Evolutionary conservation across 2,797 vertebrate genomes (phyloP).

Genomic region (Leontopithecus rosalia): DNA sequence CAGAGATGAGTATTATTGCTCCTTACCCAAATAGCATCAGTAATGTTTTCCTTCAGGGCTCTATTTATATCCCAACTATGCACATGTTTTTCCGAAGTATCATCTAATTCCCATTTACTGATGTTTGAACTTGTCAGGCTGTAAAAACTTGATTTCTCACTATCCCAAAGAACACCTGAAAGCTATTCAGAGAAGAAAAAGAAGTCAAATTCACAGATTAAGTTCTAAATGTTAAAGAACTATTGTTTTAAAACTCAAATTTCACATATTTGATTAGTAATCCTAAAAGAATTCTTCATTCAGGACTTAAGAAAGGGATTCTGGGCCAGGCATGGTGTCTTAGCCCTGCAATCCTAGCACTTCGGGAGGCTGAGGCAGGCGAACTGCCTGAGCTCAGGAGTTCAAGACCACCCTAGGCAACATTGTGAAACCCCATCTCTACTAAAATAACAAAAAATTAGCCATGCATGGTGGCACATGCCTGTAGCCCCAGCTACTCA

Average conservation of each 20-base stretch:
- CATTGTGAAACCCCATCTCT: background rate
- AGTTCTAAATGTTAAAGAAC: background rate
- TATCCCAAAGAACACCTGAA: constrained; percentile 91
- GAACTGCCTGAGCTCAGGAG: background rate
- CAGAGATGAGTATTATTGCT: background rate
- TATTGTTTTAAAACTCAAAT: background rate
- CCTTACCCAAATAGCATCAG: constrained; percentile 96
- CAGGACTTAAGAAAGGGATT: background rate
- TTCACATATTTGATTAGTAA: background rate
- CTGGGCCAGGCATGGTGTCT: background rate
- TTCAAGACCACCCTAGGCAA: background rate
- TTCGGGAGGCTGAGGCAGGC: background rate
- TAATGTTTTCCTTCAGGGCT: constrained; percentile 90
- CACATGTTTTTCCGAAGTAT: constrained; percentile 89
- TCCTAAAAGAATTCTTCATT: background rate
- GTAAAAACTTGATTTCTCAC: constrained; percentile 87
- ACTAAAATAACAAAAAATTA: background rate
- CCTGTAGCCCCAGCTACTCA: background rate
- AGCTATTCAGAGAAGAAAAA: constrained; percentile 86
- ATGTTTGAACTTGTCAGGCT: constrained; percentile 90
- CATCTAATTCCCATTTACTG: constrained; percentile 94
- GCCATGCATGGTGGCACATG: fast-evolving
- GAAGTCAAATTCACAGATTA: background rate
- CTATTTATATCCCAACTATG: constrained; percentile 91
- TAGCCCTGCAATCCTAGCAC: background rate